Evolutionary conservation across 1,140 invertebrate genomes (phyloP), one percentile per base, ranked within the genome.

Genomic region (Lucilia cuprina): DNA sequence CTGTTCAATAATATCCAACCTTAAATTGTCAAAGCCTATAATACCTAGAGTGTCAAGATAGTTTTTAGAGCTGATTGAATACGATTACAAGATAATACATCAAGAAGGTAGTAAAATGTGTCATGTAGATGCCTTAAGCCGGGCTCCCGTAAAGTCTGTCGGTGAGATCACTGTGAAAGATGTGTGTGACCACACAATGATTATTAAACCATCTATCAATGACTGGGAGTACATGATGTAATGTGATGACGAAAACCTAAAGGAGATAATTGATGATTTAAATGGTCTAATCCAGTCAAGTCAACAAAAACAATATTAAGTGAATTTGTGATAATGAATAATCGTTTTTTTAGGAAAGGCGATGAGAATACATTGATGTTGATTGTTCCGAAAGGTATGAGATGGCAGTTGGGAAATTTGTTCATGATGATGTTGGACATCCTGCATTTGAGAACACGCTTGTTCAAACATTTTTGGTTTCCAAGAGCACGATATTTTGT

Each of bases 21-120:
- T 82, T 91, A 91, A 0, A 83, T 92, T 35, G 7, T 90, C 90
- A 86, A 91, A 88, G 83, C 89, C 91, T 83, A 55, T 91, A 7
- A 86, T 87, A 50, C 88, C 86, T 1, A 75, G 86, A 35, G 86
- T 90, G 30, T 80, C 86, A 0, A 49, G n/a, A n/a, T n/a, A n/a
- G n/a, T n/a, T n/a, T n/a, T n/a, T n/a, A n/a, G n/a, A n/a, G 17
- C 9, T 85, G 49, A 13, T 83, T 35, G 84, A 86, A 41, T 86
- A 84, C 47, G 65, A 85, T 21, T 85, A 55, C 41, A 21, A 30
- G 9, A 80, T 85, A 9, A 7, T 47, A 2, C 85, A 86, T 74
- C 25, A 83, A 50, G 10, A 60, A 35, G 85, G 83, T 60, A 47
- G 35, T 14, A 8, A 5, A 34, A 85, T 87, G 87, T 5, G 17